Conservation (phyloP, 2,888 invertebrate species). For the Heliconius charithonia region DNA sequence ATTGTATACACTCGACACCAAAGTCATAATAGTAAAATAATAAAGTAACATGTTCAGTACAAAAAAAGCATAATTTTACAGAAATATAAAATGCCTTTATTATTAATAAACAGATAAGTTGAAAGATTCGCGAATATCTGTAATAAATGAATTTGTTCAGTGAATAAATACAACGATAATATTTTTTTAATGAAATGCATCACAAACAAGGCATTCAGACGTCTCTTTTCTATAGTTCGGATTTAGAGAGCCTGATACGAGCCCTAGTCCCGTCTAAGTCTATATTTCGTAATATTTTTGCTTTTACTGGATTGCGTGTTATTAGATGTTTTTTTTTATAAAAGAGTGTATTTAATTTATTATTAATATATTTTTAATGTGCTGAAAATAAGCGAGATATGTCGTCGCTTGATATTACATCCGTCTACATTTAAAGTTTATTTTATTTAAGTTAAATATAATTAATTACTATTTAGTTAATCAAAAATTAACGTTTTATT, state of each 20-base stretch:
- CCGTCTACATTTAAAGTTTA: conserved; percentile 42
- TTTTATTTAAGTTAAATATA: conserved; percentile 39
- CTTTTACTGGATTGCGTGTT: conserved; percentile 50
- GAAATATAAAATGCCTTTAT: conserved; percentile 25
- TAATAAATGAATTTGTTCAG: not conserved
- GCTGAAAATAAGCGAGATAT: conserved; percentile 31
- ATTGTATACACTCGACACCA: conserved; percentile 81
- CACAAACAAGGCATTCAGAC: conserved; percentile 49
- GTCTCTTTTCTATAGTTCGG: conserved; percentile 42
- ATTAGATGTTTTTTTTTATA: conserved; percentile 46
- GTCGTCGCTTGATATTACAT: conserved; percentile 40
- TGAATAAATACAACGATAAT: conserved; percentile 9
- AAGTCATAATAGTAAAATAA: conserved; percentile 79
- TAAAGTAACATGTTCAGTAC: conserved; percentile 77
- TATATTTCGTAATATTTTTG: conserved; percentile 54
- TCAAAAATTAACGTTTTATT: conserved; percentile 33
- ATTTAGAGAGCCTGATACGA: conserved; percentile 51
- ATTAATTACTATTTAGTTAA: conserved; percentile 39
- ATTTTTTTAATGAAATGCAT: conserved; percentile 27
- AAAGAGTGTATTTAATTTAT: conserved; percentile 51
- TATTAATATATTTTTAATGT: conserved; percentile 39
- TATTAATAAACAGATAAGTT: not conserved
- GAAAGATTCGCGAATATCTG: not conserved
- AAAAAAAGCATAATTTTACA: conserved; percentile 74
- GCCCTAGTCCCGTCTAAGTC: conserved; percentile 69